These are phyloP conservation scores for Tinamus major DNA, from an alignment of 2,797 vertebrate genomes.

Conservation along the genomic window DNA sequence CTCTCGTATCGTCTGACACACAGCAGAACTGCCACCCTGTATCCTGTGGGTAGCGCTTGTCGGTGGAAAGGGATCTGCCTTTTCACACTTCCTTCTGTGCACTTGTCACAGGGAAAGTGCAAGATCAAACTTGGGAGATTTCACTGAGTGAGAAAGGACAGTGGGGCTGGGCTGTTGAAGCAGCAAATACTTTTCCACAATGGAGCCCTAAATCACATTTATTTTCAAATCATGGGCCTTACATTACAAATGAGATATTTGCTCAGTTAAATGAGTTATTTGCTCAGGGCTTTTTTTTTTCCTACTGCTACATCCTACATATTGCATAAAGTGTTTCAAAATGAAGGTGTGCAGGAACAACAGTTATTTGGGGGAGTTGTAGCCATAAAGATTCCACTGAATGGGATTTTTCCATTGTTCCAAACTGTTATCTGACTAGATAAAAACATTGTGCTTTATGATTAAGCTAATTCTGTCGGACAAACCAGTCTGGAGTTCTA, in stretches of 20 bases:
- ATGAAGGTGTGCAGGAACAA: constrained; percentile 39
- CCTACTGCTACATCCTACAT: neutral
- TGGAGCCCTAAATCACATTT: neutral
- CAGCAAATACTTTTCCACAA: neutral
- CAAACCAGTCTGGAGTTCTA: constrained; percentile 11
- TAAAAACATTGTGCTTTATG: constrained; percentile 54
- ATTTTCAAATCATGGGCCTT: neutral
- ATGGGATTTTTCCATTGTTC: constrained; percentile 26
- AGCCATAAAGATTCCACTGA: constrained; percentile 32
- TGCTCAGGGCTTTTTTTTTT: constrained; percentile 14
- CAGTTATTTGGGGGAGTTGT: neutral
- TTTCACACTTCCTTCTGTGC: constrained; percentile 44
- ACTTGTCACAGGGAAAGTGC: neutral
- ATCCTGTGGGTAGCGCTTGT: neutral
- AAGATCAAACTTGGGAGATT: neutral
- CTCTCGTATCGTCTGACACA: neutral
- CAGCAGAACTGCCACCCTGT: neutral
- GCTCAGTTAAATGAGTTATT: constrained; percentile 26
- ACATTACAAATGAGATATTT: constrained; percentile 17
- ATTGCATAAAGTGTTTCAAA: constrained; percentile 7
- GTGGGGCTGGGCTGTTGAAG: neutral
- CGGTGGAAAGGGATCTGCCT: constrained; percentile 20
- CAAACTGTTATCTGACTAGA: constrained; percentile 46
- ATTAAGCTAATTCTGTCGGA: constrained; percentile 49
- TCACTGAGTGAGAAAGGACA: neutral